Base-by-base conservation (phyloP, 2,113 vertebrate species). In the Gracilinanus agilis region DNA sequence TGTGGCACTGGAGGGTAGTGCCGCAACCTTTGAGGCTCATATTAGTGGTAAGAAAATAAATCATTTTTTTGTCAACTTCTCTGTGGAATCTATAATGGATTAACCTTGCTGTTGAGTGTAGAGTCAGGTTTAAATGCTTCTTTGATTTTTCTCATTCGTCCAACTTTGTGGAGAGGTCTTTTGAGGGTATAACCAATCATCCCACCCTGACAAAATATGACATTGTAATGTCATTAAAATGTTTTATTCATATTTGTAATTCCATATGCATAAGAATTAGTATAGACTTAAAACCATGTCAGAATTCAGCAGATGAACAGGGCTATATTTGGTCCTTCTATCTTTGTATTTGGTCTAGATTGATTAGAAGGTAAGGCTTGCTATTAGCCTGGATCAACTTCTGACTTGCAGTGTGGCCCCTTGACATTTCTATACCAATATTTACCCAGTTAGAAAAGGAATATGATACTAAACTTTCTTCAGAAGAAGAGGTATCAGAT, bases 1-100 rank as follows among this genome's bases (percentile, higher is more conserved):
- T 98, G 99, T 99, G 98, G 99, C 99, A 99, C 99, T 99, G 95
- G 99, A 99, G 99, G 99, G 99, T 99, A 99, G 99, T 99, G 98
- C 99, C 34, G 99, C 99, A 98, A 99, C 99, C 99, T 99, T 99
- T 99, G 98, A 99, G 99, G 99, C 99, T 99, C 99, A 99, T 97
- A 97, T 99, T 98, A 99, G 99, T 99, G 99, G 99, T 99, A 99
- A 99, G 99, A 24, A 67, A 93, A 91, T 92, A 6, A 1, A 8
- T 44, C 0, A 1, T 90, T 89, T 93, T 96, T 90, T 27, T 49
- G 1, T 92, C 61, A 27, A 19, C 40, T 53, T 61, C 9, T 40
- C 90, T 6, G 6, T 19, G 23, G n/a, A 83, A 83, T 55, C 90
- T 91, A 1, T 5, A 55, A 3, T 44, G 0, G 0, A 24, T 88